Evolutionary conservation across 2,888 invertebrate species (phyloP), one percentile per base, ranked within the genome.

Genomic region (Perithous albicinctus): DNA sequence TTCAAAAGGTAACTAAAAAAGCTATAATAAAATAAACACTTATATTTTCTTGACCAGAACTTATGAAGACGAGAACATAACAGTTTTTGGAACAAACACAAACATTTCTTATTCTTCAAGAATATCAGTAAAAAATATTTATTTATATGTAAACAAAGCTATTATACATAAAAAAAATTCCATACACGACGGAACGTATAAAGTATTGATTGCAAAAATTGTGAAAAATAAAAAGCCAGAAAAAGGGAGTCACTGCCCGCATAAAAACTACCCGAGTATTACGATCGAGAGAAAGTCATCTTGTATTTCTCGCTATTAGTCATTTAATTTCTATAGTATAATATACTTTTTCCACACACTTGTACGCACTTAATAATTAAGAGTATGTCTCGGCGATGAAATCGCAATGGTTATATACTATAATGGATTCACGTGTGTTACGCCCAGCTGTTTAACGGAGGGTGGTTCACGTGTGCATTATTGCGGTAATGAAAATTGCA

Each of bases 361-460:
- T n/a, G 38, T 6, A 59, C 15, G 56, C 32, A n/a, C 32, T 38
- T 6, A 2, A 59, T 18, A 59, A 59, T 59, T 59, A 59, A 18
- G 5, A 32, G n/a, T n/a, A 29, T 6, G 32, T 35, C 32, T 1
- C 18, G 18, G 18, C 35, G 35, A 59, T 59, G 35, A 35, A 59
- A 59, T 59, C 32, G 18, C 35, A 12, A 35, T 18, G 61, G 38
- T 38, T 12, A 23, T n/a, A n/a, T n/a, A n/a, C n/a, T n/a, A n/a
- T 20, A n/a, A 23, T 12, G 29, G 67, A 59, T 59, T 59, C 41
- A 43, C 41, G 56, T 46, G 56, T 43, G 70, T 59, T 26, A 59
- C 70, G 70, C 70, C 56, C 70, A 59, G 41, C 70, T 70, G 43
- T 70, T 70, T 56, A 74, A 54, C 74, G 74, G 29, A 15, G 38